phyloP scores from a whole-genome alignment of 1,140 invertebrate genomes.

The Acromyrmex heyeri region DNA sequence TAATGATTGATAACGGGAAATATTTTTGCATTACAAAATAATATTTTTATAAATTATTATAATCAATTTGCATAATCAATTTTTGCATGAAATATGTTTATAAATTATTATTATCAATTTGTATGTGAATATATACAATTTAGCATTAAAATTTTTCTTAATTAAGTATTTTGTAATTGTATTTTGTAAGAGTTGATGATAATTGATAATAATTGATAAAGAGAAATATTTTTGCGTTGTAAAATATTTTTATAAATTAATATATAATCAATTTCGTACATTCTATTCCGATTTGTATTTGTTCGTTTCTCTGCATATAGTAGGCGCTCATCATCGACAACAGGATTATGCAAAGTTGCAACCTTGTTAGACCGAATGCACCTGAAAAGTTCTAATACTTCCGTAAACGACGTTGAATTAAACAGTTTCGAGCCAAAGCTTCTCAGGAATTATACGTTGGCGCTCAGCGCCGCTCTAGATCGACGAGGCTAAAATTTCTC shows the following conservation, averaged over 20 bases:
- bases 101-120: neutral
- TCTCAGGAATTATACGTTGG: slow-evolving; percentile 62
- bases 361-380: slow-evolving; percentile 63
- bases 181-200: neutral
- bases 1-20: neutral
- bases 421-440: slow-evolving; percentile 60
- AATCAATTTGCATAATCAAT: neutral
- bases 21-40: neutral
- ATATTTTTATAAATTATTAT: slow-evolving; percentile 3
- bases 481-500: slow-evolving; percentile 62
- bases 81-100: no score
- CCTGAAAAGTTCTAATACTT: slow-evolving; percentile 66
- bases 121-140: neutral
- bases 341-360: slow-evolving; percentile 64
- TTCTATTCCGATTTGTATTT: neutral
- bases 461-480: slow-evolving; percentile 42
- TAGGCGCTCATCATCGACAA: slow-evolving; percentile 58
- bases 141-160: neutral
- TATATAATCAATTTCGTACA: neutral
- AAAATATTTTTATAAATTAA: slow-evolving; percentile 13
- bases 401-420: slow-evolving; percentile 64
- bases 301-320: slow-evolving; percentile 36
- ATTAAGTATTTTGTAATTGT: neutral
- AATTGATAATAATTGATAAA: neutral
- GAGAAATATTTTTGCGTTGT: no score